Base-by-base conservation (phyloP, 2,797 vertebrate genomes). In the Arnoldichthys spilopterus region DNA sequence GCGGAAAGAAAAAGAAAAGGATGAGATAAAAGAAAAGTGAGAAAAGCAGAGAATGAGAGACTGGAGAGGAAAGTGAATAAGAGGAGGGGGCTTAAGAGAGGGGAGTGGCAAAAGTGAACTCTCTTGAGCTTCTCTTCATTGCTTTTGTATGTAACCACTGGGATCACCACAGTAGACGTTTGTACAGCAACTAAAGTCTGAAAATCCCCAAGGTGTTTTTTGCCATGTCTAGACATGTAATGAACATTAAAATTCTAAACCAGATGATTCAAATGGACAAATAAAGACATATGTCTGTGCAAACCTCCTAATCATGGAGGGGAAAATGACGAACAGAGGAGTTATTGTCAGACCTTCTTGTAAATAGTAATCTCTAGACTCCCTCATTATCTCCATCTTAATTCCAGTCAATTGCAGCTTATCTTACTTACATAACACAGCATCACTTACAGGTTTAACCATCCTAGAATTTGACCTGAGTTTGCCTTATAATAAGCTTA, bases 1-100 rank as follows among this genome's bases (percentile, higher is more conserved):
- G 15, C 58, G 15, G 62, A 7, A n/a, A 64, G 74, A 72, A 54
- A 76, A 28, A 34, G 61, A 32, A 34, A 30, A 26, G 37, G 64
- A 43, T 61, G 3, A 26, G 34, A 78, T 68, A 49, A 53, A 66
- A 22, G 32, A 66, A 56, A 15, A 79, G n/a, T 69, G n/a, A 74
- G 22, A 54, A 11, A 88, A 92, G 85, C 84, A 58, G 56, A 43
- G 72, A 76, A 66, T 34, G 56, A 72, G 62, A 40, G 32, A 54
- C 7, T 20, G 34, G 51, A 74, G 43, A 63, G 66, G 68, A 76
- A 54, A 61, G 74, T 28, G 63, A 63, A 70, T 34, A 54, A 76
- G 71, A 69, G 75, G 77, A 76, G 43, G 77, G 51, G 62, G 69
- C 68, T 78, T 76, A 58, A 26, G 26, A 26, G 51, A 76, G 54